Evolutionary conservation across 2,888 invertebrate species (phyloP), one percentile per base, ranked within the genome.

Genomic region (Ischnus inquisitorius): DNA sequence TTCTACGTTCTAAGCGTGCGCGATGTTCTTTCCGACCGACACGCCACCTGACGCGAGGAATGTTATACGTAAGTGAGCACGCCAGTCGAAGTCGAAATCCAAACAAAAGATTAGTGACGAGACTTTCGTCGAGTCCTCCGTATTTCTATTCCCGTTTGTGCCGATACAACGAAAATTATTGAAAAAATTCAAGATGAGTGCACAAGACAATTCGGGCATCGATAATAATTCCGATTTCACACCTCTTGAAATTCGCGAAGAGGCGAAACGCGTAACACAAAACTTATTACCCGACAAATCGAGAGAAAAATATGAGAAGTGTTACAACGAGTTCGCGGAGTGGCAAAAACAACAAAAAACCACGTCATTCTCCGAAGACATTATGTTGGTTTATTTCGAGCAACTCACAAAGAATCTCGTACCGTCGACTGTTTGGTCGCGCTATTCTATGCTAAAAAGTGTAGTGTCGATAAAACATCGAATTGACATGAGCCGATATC

Each of bases 371-470:
- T 41, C 60, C 22, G 79, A 86, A 41, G 65, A 69, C 12, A 10
- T 82, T 2, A 22, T 86, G 5, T 16, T 82, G 14, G 75, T 71
- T 6, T 86, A 79, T 48, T 86, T 86, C 46, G 6, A 57, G 3
- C 78, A 78, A 75, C 48, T 86, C 2, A 75, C 77, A 1, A 48
- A 64, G 48, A 78, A 65, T 10, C 57, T 69, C 0, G 82, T 84
- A 46, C 82, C 82, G 14, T 68, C 80, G 1, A 76, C 71, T 1
- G n/a, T 76, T 8, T 84, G 82, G 84, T 51, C 82, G n/a, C 10
- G 10, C 0, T 83, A 72, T 67, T 86, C 83, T 3, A 86, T 84
- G 79, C 46, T 86, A 1, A 84, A 80, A 81, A 76, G 43, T 3
- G 78, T 65, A 2, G 43, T 86, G 12, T 51, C 68, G 41, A 8